Evolutionary conservation across 1,140 invertebrate species (phyloP), one percentile per base, ranked within the genome.

Genomic region (Tribolium castaneum): DNA sequence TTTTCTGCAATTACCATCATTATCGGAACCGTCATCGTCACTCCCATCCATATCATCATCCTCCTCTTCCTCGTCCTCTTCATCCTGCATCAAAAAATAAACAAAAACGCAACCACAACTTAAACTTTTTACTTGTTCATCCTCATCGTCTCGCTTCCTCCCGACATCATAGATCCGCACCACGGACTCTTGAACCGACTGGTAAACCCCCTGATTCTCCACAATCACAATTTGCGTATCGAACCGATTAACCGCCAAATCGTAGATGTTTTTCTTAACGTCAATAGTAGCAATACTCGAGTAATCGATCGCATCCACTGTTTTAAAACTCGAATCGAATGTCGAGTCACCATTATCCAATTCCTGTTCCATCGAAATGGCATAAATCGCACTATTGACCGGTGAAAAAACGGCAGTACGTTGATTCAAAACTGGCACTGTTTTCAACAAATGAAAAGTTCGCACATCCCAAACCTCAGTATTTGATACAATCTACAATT

Each of bases 401-500:
- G 91, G 90, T 2, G 92, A 91, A 82, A 94, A 93, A 19, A 91
- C 90, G 45, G 95, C 91, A 86, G 93, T 89, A 85, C 96, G 97
- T 83, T 98, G 95, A 85, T 99, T 95, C 22, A 99, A 87, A 0
- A 94, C 92, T 10, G 97, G 95, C 6, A 99, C 97, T 0, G 97
- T 99, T 83, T 97, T 93, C 3, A 99, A 87, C 16, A 99, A 88
- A 86, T 98, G 96, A 87, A 97, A 99, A 9, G 97, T 98, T 77
- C 98, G 90, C 5, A 99, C 86, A 87, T 99, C 98, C 98, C 98
- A 99, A 39, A 98, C 93, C 89, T 96, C 94, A 0, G 94, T 96
- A 82, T 96, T 96, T n/a, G 94, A 94, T 76, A 95, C 92, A 52
- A 92, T 90, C 89, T 92, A 85, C 39, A 82, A 19, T 78, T 14